Evolutionary conservation across 1,140 invertebrate genomes (phyloP).

Genomic region (Plectus sambesii): DNA sequence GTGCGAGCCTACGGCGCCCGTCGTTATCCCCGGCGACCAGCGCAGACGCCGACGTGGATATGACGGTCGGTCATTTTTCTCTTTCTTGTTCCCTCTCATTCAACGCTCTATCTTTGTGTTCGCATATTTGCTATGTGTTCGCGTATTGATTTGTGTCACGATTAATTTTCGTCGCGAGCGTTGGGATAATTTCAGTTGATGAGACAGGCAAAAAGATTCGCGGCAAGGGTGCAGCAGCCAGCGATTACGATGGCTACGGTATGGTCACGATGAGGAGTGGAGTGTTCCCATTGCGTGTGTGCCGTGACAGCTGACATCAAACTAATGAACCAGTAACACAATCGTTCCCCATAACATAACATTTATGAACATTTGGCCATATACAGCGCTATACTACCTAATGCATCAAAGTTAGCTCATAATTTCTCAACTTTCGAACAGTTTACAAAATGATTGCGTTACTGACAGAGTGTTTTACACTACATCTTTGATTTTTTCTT

Average conservation of each 20-base stretch:
- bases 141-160: constrained; percentile 12
- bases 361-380: too few species aligned
- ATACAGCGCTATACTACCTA: too few species aligned
- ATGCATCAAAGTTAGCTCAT: too few species aligned
- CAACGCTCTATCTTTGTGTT: too few species aligned
- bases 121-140: too few species aligned
- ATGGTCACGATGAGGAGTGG: constrained; percentile 33
- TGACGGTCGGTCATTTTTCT: constrained; percentile 22
- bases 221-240: constrained; percentile 70
- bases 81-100: not conserved
- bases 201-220: constrained; percentile 81
- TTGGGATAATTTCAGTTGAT: constrained; percentile 56
- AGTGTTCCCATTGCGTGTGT: constrained; percentile 2
- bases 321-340: too few species aligned
- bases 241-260: constrained; percentile 89
- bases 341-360: too few species aligned
- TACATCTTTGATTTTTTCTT: not conserved
- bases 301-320: too few species aligned
- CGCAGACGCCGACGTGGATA: constrained; percentile 9
- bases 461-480: constrained; percentile 3
- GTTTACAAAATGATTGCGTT: too few species aligned
- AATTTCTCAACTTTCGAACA: too few species aligned
- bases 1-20: constrained; percentile 65
- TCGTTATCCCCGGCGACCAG: constrained; percentile 55
- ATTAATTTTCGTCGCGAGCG: constrained; percentile 11